Percentiles rank a stretch among this genome's conserved stretches.
Conservation (phyloP, 2,888 invertebrate genomes). For the Eristalis tenax region DNA sequence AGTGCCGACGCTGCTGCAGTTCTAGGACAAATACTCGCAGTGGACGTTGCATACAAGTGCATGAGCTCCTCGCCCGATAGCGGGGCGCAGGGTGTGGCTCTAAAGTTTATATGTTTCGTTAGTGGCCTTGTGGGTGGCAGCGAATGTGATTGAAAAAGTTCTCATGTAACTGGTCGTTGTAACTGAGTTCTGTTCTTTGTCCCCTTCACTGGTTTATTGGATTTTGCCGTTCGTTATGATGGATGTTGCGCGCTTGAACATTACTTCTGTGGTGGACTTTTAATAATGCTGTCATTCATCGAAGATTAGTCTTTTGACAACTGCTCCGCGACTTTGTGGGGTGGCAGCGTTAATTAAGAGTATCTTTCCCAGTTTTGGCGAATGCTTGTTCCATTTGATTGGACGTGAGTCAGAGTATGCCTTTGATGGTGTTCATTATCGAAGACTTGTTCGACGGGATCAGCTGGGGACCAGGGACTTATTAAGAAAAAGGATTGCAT, state of each 20-base stretch:
- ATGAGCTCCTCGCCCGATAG: not conserved
- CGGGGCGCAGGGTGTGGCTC: not conserved
- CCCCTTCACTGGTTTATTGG: conserved; percentile 23
- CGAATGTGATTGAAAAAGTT: conserved; percentile 62
- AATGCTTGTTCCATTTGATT: not conserved
- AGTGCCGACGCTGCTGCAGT: conserved; percentile 17
- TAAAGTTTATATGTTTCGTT: not conserved
- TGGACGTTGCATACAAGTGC: conserved; percentile 11
- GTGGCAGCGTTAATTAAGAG: conserved; percentile 23
- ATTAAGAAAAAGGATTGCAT: too few species aligned
- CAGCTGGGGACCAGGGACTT: too few species aligned
- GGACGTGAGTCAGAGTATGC: not conserved
- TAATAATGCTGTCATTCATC: not conserved
- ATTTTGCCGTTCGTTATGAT: conserved; percentile 29
- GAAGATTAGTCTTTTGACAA: conserved; percentile 16
- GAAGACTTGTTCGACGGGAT: not conserved
- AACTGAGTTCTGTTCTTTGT: conserved; percentile 1
- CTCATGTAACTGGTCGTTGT: conserved; percentile 25
- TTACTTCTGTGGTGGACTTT: not conserved
- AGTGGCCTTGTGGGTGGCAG: not conserved
- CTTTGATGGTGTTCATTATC: not conserved
- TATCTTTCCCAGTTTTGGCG: not conserved
- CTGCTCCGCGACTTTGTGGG: not conserved
- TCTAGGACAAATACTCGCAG: conserved; percentile 9
- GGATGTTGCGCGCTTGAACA: conserved; percentile 1